Percentiles rank a stretch among this genome's conserved stretches.
These are phyloP conservation scores for Kryptopterus vitreolus DNA, from an alignment of 2,797 vertebrate genomes.

Conservation along the genomic window DNA sequence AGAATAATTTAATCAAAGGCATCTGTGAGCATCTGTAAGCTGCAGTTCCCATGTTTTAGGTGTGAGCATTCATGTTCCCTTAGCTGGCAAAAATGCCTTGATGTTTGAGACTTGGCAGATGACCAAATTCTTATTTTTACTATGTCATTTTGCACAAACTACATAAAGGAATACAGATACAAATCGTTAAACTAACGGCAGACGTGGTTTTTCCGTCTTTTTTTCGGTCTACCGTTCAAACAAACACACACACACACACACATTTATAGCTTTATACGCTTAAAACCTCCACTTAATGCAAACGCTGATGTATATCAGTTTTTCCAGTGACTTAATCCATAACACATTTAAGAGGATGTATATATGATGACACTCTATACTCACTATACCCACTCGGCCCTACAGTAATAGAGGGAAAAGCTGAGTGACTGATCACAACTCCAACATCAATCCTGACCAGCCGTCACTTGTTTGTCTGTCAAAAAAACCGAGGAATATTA, in stretches of 20 bases:
- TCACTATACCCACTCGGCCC: no score
- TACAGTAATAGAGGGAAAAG: background rate
- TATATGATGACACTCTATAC: background rate
- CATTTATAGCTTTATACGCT: no score
- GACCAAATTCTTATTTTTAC: background rate
- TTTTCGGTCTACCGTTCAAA: background rate
- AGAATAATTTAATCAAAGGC: no score
- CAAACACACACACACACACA: background rate
- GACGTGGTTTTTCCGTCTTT: background rate
- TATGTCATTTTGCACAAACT: background rate
- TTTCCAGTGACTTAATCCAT: background rate
- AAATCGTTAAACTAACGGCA: no score
- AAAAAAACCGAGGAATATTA: background rate
- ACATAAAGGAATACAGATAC: background rate
- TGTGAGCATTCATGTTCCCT: background rate
- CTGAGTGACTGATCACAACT: background rate
- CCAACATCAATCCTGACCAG: background rate
- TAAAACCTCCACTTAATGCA: background rate
- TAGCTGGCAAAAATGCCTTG: background rate
- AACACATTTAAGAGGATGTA: background rate
- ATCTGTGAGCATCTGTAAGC: background rate
- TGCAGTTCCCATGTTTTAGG: background rate
- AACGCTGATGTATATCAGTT: background rate
- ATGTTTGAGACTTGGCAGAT: background rate
- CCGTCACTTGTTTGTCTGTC: background rate